Conservation (phyloP, 2,797 vertebrate species). For the Gambelia wislizenii region DNA sequence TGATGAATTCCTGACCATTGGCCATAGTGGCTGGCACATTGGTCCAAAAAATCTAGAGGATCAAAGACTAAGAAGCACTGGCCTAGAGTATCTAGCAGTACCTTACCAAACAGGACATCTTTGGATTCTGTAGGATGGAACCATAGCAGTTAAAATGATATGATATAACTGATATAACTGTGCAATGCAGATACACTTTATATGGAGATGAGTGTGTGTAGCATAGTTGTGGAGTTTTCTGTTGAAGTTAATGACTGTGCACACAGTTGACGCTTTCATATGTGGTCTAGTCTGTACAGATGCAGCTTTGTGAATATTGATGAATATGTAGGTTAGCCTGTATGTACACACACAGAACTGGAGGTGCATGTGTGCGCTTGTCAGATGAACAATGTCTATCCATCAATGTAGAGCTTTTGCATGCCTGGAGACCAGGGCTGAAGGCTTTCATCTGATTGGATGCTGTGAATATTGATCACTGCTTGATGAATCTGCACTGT, state of each 20-base stretch:
- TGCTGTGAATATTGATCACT: constrained; percentile 50
- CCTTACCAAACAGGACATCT: too few relatives aligned
- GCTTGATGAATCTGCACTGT: constrained; percentile 43
- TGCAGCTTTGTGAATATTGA: neutral
- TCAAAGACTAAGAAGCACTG: too few relatives aligned
- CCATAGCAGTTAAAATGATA: too few relatives aligned
- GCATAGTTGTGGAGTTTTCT: too few relatives aligned
- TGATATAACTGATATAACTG: too few relatives aligned
- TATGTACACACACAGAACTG: neutral
- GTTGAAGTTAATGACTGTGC: neutral
- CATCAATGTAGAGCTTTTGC: neutral
- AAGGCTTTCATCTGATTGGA: constrained; percentile 34
- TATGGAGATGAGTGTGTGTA: neutral
- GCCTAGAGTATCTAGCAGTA: too few relatives aligned
- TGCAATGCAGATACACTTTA: neutral
- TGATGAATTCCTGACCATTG: neutral
- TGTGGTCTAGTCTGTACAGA: neutral
- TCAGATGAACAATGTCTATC: neutral
- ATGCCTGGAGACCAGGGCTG: neutral
- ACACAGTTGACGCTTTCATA: neutral
- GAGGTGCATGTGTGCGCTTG: neutral
- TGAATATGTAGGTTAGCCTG: neutral
- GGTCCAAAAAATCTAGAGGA: too few relatives aligned
- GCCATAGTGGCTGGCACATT: too few relatives aligned
- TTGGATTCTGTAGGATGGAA: too few relatives aligned